Percentiles rank a stretch among this genome's conserved stretches.
phyloP scores from a whole-genome alignment of 2,888 invertebrate species.

The Anoplius nigerrimus region DNA sequence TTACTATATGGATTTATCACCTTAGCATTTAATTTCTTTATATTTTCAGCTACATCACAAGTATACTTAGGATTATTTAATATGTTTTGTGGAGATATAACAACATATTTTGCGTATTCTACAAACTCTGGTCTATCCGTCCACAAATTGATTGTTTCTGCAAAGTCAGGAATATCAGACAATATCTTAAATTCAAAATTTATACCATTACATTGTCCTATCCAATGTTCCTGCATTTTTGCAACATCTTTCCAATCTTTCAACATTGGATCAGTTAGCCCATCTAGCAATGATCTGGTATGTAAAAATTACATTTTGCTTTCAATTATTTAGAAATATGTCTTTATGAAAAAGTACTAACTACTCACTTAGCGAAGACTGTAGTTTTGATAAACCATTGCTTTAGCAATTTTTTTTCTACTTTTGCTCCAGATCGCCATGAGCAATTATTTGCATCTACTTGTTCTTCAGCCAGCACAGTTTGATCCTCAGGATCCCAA shows the following conservation, averaged over 20 bases:
- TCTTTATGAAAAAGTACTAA: not conserved
- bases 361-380: constrained; percentile 83
- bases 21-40: constrained; percentile 71
- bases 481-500: constrained; percentile 99
- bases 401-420: constrained; percentile 89
- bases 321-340: not conserved
- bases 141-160: constrained; percentile 81
- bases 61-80: constrained; percentile 72
- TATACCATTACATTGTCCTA: constrained; percentile 89
- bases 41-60: constrained; percentile 47
- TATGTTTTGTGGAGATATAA: constrained; percentile 78
- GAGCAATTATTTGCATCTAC: constrained; percentile 93
- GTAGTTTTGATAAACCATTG: constrained; percentile 98
- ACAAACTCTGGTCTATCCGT: constrained; percentile 85
- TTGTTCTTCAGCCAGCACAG: constrained; percentile 98
- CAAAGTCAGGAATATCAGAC: constrained; percentile 62
- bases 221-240: constrained; percentile 92
- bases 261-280: constrained; percentile 82
- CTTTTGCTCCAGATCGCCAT: constrained; percentile 97
- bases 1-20: constrained; percentile 85
- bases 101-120: constrained; percentile 83
- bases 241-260: constrained; percentile 91
- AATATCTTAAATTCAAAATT: constrained; percentile 81
- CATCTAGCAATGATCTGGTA: constrained; percentile 77
- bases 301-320: not conserved